Evolutionary conservation across 2,113 vertebrate species (phyloP), one percentile per base, ranked within the genome.

Genomic region (Ctenomys sociabilis): DNA sequence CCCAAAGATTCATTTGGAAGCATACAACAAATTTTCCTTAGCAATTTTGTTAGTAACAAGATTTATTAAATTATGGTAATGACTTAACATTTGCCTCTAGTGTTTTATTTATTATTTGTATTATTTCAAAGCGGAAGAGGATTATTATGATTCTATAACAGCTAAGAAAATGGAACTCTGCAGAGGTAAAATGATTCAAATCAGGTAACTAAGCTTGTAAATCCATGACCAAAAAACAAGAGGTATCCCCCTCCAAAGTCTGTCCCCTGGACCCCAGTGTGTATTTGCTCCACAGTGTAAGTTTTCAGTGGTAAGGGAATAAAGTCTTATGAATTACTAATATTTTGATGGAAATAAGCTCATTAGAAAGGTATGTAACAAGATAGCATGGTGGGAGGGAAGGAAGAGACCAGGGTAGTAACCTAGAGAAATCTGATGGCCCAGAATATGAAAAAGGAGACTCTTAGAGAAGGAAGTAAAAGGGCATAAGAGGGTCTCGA

Each of bases 101-200:
- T 45, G 7, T 89, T 89, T 75, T 72, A 64, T 59, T 82, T 92
- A 35, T 85, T 35, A 70, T 32, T 85, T 49, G n/a, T 32, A 61
- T 64, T 77, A 88, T 57, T 35, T 8, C 30, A 40, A 49, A 14
- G 11, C 24, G 6, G 1, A n/a, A 85, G 37, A 28, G 26, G 35
- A 61, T 70, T 61, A 28, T 68, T 64, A 32, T 49, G 32, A 21
- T 32, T 11, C 37, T 59, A 22, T 35, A 16, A 75, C 6, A 57
- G 49, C 12, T 17, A 73, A 95, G 45, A 43, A 86, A 61, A 59
- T 75, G 40, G 40, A 22, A 11, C 26, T 37, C 37, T 21, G 52
- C 57, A 2, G 11, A 77, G 61, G 19, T 30, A 40, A 70, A 78
- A 21, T 6, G 57, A 84, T 49, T 90, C 40, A 30, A 52, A 54